A percentile compares a stretch with the other conserved stretches of the same genome.
phyloP scores from a whole-genome alignment of 2,888 invertebrate genomes.

The Ectropis crepuscularia region DNA sequence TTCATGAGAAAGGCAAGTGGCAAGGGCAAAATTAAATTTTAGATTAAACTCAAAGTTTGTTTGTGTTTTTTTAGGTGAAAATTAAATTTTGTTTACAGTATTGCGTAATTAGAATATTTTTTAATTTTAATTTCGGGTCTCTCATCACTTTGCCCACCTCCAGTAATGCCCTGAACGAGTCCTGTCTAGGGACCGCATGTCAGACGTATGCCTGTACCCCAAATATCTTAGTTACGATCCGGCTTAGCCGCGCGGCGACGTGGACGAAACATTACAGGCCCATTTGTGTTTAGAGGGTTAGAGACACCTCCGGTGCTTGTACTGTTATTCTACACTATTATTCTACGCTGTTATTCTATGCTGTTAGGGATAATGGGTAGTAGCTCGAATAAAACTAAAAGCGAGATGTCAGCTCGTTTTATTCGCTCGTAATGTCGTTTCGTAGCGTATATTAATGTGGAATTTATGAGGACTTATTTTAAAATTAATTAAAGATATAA shows the following conservation, averaged over 20 bases:
- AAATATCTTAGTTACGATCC: conserved; percentile 66
- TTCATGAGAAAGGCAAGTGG: too few relatives aligned
- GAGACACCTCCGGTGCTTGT: conserved; percentile 20
- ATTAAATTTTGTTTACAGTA: too few relatives aligned
- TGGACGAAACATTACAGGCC: conserved; percentile 24
- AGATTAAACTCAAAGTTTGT: too few relatives aligned
- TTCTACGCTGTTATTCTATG: conserved; percentile 14
- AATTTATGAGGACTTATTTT: too few relatives aligned
- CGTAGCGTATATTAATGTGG: too few relatives aligned
- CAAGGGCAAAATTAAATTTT: too few relatives aligned
- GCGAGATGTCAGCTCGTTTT: neutral
- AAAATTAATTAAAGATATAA: too few relatives aligned
- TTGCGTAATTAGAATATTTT: too few relatives aligned
- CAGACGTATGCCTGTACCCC: conserved; percentile 66
- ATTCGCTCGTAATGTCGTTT: too few relatives aligned
- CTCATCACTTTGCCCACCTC: conserved; percentile 45
- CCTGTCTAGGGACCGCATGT: conserved; percentile 61
- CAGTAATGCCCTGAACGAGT: conserved; percentile 65
- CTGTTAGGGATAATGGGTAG: conserved; percentile 17
- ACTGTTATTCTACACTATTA: conserved; percentile 22
- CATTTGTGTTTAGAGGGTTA: conserved; percentile 35
- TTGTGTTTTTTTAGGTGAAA: too few relatives aligned
- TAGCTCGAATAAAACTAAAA: conserved; percentile 15
- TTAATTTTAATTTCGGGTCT: neutral
- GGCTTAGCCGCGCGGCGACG: conserved; percentile 38